Conservation (phyloP, 2,113 vertebrate genomes). For the Tenebrosternarchus preto region DNA sequence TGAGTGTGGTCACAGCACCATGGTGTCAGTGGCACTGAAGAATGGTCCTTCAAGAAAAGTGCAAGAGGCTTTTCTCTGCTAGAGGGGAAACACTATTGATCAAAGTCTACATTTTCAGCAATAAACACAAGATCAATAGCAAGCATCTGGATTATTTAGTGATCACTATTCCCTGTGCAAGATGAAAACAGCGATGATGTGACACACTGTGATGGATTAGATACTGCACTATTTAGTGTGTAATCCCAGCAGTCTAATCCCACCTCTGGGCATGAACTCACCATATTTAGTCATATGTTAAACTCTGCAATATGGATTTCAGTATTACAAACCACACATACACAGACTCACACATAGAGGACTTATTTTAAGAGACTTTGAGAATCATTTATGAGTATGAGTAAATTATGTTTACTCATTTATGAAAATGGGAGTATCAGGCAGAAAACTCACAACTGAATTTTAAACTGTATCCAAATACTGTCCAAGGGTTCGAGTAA, state of each 20-base stretch:
- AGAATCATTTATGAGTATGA: background rate
- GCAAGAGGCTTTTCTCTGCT: slow-evolving; percentile 14
- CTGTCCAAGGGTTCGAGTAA: slow-evolving; percentile 28
- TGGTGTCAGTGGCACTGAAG: slow-evolving; percentile 26
- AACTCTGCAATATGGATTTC: no score
- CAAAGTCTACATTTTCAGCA: background rate
- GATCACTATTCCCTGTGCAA: slow-evolving; percentile 4
- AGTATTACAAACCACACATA: background rate
- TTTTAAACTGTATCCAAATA: slow-evolving; percentile 22
- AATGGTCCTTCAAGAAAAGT: slow-evolving; percentile 13
- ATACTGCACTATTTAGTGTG: background rate
- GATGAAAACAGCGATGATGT: background rate
- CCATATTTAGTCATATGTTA: background rate
- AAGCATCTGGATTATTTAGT: background rate
- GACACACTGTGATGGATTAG: background rate
- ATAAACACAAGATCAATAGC: background rate
- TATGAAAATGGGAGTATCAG: slow-evolving; percentile 32
- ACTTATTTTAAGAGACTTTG: background rate
- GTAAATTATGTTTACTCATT: background rate
- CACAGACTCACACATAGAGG: slow-evolving; percentile 1
- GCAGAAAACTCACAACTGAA: slow-evolving; percentile 23
- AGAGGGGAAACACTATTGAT: background rate
- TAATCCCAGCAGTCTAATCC: background rate
- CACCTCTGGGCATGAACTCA: background rate
- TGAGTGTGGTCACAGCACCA: background rate